Evolutionary conservation across 2,888 invertebrate species (phyloP), one percentile per base, ranked within the genome.

Genomic region (Gastrophysa polygoni): DNA sequence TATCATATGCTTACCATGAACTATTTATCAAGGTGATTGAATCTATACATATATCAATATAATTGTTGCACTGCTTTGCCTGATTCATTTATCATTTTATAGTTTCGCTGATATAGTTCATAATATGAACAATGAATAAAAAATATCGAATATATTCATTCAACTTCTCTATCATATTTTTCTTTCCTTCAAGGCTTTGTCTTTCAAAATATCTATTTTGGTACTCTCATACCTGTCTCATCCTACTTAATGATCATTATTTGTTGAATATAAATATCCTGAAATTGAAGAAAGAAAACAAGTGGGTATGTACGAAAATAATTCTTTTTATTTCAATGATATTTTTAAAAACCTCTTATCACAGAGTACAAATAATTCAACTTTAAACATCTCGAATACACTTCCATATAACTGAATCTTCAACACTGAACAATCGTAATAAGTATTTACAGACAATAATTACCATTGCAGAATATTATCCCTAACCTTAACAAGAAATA

Each of bases 321-420:
- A 38, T 38, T 38, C 14, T 38, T 38, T 38, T n/a, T 38, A 38
- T 38, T 38, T 54, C 24, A 54, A 43, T 54, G 6, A n/a, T n/a
- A n/a, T n/a, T 54, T 54, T 44, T 16, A 8, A 32, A 54, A 54
- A 24, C 20, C 28, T 54, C 18, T 18, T 54, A 54, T 54, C 54
- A 54, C 54, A 54, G 38, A 54, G 54, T 43, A 44, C 54, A 54
- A 44, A 17, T 21, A 54, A 29, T 54, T 54, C 28, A 54, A 54
- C 44, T 17, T 43, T 29, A 38, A 14, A 38, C n/a, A n/a, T 32
- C 6, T 32, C 29, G 2, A 32, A 10, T 10, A 32, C 10, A 5
- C 11, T 6, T 38, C 14, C 38, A n/a, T 38, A 38, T 1, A 38
- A 38, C 38, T 38, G 38, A 38, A 38, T 38, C 24, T 28, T 21